Evolutionary conservation across 2,888 invertebrate species (phyloP).

Genomic region (Cephus sareptanus): DNA sequence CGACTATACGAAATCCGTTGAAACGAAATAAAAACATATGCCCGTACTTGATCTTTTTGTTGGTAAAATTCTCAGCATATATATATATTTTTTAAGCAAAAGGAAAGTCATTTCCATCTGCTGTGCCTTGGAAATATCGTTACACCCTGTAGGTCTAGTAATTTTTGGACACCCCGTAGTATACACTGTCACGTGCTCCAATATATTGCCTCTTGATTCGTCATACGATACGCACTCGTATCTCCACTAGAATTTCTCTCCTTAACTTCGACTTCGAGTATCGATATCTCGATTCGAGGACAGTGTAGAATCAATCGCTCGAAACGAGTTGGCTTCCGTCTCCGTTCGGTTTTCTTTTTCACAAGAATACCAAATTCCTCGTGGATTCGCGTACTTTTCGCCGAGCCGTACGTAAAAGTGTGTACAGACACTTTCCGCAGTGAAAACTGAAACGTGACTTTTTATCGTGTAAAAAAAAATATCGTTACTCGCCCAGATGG

Average conservation of each 20-base stretch:
- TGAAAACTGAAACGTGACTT: neutral
- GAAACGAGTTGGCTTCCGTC: neutral
- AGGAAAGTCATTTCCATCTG: neutral
- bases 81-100: no score
- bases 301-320: neutral
- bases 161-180: neutral
- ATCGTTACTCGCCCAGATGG: neutral
- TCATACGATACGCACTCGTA: neutral
- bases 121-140: no score
- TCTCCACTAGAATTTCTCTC: neutral
- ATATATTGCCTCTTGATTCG: neutral
- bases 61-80: neutral
- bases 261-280: neutral
- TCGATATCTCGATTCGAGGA: neutral
- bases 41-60: neutral
- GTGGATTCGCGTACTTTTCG: no score
- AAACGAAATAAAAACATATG: neutral
- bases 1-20: neutral
- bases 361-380: neutral
- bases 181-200: neutral
- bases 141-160: neutral
- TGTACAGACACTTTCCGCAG: neutral
- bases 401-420: neutral
- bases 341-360: neutral
- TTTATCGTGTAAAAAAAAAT: neutral